Evolutionary conservation across 2,113 vertebrate genomes (phyloP).

Genomic region (Aphelocoma coerulescens): DNA sequence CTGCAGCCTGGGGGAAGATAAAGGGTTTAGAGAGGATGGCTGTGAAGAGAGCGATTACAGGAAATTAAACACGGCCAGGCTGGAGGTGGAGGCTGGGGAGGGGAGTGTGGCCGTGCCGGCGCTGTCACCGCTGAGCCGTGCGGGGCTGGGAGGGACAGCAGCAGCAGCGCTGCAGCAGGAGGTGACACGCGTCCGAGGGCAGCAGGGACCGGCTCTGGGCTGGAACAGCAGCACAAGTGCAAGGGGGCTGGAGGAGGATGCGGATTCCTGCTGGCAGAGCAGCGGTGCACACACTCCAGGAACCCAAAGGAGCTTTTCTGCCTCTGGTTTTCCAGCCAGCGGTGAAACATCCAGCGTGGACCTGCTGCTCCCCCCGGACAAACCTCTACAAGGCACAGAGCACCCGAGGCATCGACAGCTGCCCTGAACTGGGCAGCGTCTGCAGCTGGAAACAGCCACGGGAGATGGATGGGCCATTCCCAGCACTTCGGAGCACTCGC

Average conservation of each 20-base stretch:
- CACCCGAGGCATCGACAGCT: not conserved
- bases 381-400: not conserved
- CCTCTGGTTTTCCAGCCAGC: not conserved
- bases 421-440: not conserved
- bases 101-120: not conserved
- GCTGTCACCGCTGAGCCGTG: not conserved
- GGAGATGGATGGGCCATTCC: not conserved
- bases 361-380: not conserved
- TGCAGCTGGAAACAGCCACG: not conserved
- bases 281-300: not conserved
- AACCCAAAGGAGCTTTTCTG: not conserved
- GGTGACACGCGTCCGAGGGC: fast-evolving
- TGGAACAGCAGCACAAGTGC: not conserved
- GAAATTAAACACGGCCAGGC: not conserved
- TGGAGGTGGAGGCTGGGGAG: not conserved
- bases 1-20: constrained; percentile 8
- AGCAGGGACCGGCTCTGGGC: not conserved
- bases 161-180: not conserved
- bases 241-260: not conserved
- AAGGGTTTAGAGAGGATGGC: not conserved
- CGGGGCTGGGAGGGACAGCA: not conserved
- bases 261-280: not conserved
- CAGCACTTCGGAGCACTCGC: fast-evolving
- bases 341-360: fast-evolving
- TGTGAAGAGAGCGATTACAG: constrained; percentile 1